Evolutionary conservation across 1,140 invertebrate genomes (phyloP), one percentile per base, ranked within the genome.

Genomic region (Eupristina koningsbergeri): DNA sequence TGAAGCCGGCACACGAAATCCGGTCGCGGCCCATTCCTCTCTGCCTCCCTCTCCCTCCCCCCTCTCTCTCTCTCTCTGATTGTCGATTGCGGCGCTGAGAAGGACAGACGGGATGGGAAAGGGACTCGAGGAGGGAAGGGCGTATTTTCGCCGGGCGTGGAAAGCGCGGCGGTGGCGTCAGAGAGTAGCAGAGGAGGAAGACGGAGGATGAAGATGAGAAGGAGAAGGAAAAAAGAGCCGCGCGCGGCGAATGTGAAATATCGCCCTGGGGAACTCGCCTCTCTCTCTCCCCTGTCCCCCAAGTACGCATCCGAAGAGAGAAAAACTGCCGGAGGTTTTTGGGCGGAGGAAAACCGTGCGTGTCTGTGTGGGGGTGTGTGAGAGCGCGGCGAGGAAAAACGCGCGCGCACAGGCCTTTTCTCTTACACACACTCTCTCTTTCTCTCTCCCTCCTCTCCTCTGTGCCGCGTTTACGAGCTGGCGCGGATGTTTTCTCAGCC

Each of bases 241-340:
- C 41, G 61, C 76, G 77, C 41, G 63, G 77, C 77, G 61, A 67
- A 79, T 50, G 81, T 83, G 81, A 83, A 83, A 83, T 83, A 83
- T 83, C 81, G 81, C 81, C 75, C 45, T 67, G 64, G 81, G 75
- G 47, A 78, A 47, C n/a, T 58, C 15, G 0, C 13, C 64, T 69
- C 64, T 50, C 47, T 50, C 13, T 50, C 47, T 50, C 47, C 67
- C n/a, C 36, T n/a, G 67, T 71, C 36, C n/a, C 22, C 9, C 8
- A 11, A 22, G 36, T 71, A n/a, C 67, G 67, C 67, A 71, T 22
- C 36, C 67, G 58, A 64, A n/a, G 15, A 26, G 34, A 77, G 69
- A 19, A 34, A 34, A 64, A 34, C n/a, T 31, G 41, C 29, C 58
- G 39, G 15, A 29, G 78, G 15, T 9, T 17, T 29, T 36, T 11